Evolutionary conservation across 2,113 vertebrate genomes (phyloP).

Genomic region (Mystacornis crossleyi): DNA sequence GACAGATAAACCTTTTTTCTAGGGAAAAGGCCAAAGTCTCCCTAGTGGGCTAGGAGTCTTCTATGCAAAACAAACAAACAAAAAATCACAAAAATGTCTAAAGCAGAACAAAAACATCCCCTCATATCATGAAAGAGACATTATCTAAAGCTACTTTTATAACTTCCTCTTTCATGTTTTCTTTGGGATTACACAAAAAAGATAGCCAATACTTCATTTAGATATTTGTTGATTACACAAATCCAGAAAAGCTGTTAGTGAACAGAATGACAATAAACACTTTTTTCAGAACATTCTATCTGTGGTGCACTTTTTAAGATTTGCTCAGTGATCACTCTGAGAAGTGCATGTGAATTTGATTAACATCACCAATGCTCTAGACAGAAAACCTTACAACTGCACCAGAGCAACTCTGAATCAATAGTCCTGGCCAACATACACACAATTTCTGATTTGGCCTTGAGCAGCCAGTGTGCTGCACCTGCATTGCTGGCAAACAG

Average conservation of each 20-base stretch:
- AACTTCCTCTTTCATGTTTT: background rate
- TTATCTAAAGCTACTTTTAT: background rate
- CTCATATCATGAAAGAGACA: background rate
- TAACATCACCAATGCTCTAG: background rate
- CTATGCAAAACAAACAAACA: background rate
- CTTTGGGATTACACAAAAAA: background rate
- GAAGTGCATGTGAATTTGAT: conserved; percentile 6
- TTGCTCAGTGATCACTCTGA: background rate
- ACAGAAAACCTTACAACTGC: background rate
- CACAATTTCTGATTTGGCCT: background rate
- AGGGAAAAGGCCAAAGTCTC: background rate
- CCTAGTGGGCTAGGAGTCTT: background rate
- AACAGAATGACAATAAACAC: background rate
- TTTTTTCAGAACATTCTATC: background rate
- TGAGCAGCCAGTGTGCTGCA: background rate
- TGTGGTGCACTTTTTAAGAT: background rate
- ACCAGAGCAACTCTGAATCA: background rate
- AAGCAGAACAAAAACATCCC: background rate
- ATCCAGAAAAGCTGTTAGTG: background rate
- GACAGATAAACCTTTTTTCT: background rate
- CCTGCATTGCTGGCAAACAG: background rate
- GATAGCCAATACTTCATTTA: background rate
- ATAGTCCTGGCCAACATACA: background rate
- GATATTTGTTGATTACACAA: background rate
- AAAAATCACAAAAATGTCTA: background rate